These are phyloP conservation scores for Montipora capricornis DNA, from an alignment of 64 coral and sea anemone species.

Conservation along the genomic window DNA sequence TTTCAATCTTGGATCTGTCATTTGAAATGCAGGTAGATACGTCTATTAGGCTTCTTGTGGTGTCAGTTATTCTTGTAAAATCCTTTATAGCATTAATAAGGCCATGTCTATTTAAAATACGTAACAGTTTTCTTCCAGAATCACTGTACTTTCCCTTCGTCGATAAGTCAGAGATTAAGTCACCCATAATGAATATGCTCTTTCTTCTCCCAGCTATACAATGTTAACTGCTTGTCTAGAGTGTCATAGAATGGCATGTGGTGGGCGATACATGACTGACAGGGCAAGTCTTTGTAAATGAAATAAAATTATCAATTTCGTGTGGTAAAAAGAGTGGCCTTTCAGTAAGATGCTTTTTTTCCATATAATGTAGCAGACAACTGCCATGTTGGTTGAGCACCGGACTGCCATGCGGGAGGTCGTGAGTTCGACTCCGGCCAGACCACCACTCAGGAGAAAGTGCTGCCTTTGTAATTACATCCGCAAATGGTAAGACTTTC, in stretches of 20 bases:
- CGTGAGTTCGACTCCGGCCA: no score
- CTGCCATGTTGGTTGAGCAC: neutral
- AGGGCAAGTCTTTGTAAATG: slow-evolving; percentile 22
- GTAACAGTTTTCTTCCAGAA: neutral
- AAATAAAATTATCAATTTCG: neutral
- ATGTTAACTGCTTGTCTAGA: slow-evolving; percentile 26
- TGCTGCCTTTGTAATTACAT: no score
- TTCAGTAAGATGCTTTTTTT: neutral
- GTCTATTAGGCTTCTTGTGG: no score
- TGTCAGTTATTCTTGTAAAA: no score
- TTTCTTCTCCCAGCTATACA: slow-evolving; percentile 4
- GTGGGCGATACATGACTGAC: slow-evolving; percentile 20
- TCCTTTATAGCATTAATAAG: no score
- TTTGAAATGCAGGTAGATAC: no score
- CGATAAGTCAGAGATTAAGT: slow-evolving; percentile 21
- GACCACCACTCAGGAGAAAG: no score
- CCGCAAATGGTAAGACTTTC: no score
- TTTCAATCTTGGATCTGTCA: no score
- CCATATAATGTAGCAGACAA: neutral
- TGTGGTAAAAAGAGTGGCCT: neutral
- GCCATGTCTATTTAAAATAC: slow-evolving; percentile 20
- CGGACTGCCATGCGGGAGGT: no score
- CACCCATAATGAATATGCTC: slow-evolving; percentile 5
- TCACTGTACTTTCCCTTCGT: neutral
- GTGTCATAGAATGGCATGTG: neutral